Base-by-base conservation (phyloP, 2,113 vertebrate species). In the Syngnathus typhle region DNA sequence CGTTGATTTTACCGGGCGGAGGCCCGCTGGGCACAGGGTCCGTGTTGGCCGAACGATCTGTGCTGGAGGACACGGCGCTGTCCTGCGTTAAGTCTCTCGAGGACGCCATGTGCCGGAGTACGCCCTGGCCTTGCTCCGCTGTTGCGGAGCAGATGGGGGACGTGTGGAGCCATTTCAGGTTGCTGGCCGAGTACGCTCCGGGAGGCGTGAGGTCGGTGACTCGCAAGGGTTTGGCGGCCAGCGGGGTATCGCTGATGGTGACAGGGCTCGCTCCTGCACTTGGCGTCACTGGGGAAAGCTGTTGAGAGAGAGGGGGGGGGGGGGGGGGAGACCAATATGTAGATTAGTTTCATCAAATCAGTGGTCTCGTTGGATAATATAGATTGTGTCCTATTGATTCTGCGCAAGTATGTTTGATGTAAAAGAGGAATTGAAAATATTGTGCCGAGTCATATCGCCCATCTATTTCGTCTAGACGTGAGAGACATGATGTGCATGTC, bases 141-240 rank as follows among this genome's bases (percentile, higher is more conserved):
- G 69, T 70, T 1, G 82, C 83, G 44, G 89, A 90, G 83, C 90
- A 91, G 81, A 92, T 90, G 60, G 91, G 91, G n/a, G 90, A 89
- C 0, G 88, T 87, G 88, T 92, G 91, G 52, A 91, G 89, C 91
- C 91, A 92, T 82, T 92, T 92, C 67, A 90, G 83, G 78, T 87
- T 87, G 68, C 76, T 90, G 78, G 87, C 86, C 0, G 90, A 90
- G 83, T 88, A 88, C 38, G 89, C 82, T 68, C 78, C 84, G 5
- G 86, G 81, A 4, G 88, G 85, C 41, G 86, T 80, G 76, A 88
- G 87, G 75, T 90, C 86, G 7, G 82, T 82, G 70, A 82, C 88
- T 63, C 87, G 76, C 72, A 85, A 75, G 58, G 85, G 70, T 75
- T 89, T 88, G 83, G 78, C 59, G 41, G 68, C 65, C 19, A 68